These are phyloP conservation scores for Egretta garzetta DNA, from an alignment of 2,113 vertebrate species.

Conservation along the genomic window DNA sequence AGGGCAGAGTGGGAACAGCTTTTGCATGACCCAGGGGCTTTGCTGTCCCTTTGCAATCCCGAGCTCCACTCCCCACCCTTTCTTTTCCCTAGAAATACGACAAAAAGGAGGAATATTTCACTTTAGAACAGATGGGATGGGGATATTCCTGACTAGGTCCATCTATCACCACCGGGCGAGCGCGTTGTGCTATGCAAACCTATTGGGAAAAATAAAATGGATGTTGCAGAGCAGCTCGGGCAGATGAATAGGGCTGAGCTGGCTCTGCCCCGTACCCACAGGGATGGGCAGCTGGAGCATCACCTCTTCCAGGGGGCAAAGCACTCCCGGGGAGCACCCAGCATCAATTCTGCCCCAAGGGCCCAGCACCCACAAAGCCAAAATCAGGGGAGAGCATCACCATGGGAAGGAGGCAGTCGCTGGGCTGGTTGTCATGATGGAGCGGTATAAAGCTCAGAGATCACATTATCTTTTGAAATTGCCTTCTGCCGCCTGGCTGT, in stretches of 20 bases:
- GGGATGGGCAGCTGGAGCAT: background rate
- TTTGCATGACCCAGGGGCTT: background rate
- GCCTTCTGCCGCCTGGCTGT: background rate
- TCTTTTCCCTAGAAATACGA: background rate
- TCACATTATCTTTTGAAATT: background rate
- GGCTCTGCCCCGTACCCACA: background rate
- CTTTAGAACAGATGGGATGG: background rate
- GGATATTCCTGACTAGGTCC: background rate
- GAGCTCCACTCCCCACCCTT: background rate
- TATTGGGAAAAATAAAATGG: background rate
- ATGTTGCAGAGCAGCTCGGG: fast-evolving
- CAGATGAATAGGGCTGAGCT: background rate
- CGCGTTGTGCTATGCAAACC: fast-evolving
- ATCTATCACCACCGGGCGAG: background rate
- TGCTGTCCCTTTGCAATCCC: background rate
- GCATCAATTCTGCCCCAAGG: background rate
- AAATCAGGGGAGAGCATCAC: background rate
- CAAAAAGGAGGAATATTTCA: background rate
- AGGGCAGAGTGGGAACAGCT: background rate
- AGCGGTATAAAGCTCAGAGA: background rate
- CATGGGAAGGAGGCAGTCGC: fast-evolving
- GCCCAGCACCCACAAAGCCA: background rate
- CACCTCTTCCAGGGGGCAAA: background rate
- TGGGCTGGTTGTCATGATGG: background rate
- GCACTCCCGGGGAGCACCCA: background rate